Base-by-base conservation (phyloP, 1,140 invertebrate species). In the Triops longicaudatus region DNA sequence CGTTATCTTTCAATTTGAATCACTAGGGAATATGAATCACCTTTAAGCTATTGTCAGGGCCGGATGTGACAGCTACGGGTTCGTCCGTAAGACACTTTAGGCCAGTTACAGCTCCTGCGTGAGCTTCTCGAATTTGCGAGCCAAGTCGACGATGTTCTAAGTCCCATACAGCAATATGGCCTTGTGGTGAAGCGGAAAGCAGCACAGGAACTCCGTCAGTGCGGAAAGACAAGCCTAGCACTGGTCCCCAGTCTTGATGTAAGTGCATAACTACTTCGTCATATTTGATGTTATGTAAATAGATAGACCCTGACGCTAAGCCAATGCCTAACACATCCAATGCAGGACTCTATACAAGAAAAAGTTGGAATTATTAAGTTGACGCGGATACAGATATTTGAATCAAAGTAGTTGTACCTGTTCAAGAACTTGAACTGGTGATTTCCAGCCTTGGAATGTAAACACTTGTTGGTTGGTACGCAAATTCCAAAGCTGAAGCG, bases 21-120 rank as follows among this genome's bases (percentile, higher is more conserved):
- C 12, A 73, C 14, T n/a, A 78, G 76, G 72, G 11, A 41, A 77
- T 50, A 76, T 74, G 26, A 14, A 9, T 44, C 79, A 87, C 85
- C 85, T 98, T 98, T 26, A 99, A 83, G n/a, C 94, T 92, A 85
- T 99, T 99, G 83, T 99, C 97, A 4, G 91, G 87, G 0, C 95
- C 96, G 42, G 93, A 95, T 1, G 96, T 95, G 2, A 98, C 89
- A 82, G 98, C 87, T 0, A 98, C 83, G 0, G 96, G 95, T 84
- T 98, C 94, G 79, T 90, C 91, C 26, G 90, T 90, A 17, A 98
- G 85, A 85, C 91, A 98, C 78, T 91, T 86, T 50, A 97, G 84
- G 0, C 94, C 94, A 26, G 90, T 89, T 1, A 98, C 90, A 44
- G 88, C 81, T 17, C 86, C 87, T 76, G 87, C 84, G 82, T 99